Percentiles rank a stretch among this genome's conserved stretches.
Conservation (phyloP, 2,888 invertebrate species). For the Baronia brevicornis region DNA sequence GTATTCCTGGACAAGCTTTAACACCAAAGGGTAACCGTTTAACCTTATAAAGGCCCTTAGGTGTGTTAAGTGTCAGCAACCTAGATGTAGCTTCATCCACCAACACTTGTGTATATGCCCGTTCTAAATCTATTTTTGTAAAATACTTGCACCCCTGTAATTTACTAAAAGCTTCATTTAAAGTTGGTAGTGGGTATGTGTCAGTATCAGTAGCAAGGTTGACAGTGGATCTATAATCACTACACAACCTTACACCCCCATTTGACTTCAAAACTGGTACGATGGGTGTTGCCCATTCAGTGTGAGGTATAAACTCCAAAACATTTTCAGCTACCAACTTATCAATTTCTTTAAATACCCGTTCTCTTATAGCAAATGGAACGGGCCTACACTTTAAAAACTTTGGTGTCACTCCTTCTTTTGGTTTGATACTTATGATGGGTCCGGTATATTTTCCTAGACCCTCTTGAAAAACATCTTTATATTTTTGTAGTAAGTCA, state of each 20-base stretch:
- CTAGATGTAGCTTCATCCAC: constrained; percentile 8
- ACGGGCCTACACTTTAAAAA: constrained; percentile 9
- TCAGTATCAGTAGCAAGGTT: constrained; percentile 9
- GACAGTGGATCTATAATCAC: constrained; percentile 11
- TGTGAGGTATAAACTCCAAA: constrained; percentile 4
- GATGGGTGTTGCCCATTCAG: constrained; percentile 10
- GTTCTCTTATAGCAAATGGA: constrained; percentile 7
- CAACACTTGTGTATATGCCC: constrained; percentile 10
- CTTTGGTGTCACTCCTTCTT: constrained; percentile 1
- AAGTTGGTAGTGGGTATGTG: constrained; percentile 9
- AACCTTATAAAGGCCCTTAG: constrained; percentile 7
- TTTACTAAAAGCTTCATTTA: constrained; percentile 9
- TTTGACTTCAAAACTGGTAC: constrained; percentile 8
- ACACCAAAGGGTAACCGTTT: constrained; percentile 3
- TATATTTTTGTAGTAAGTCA: too few species aligned
- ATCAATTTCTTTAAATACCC: constrained; percentile 7
- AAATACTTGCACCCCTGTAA: constrained; percentile 5
- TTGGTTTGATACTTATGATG: constrained; percentile 1
- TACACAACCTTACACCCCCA: constrained; percentile 5
- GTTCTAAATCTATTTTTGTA: constrained; percentile 13
- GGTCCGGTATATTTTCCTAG: too few species aligned
- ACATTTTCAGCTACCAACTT: constrained; percentile 4
- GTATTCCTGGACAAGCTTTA: constrained; percentile 4
- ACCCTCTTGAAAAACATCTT: too few species aligned
- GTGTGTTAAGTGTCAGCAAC: constrained; percentile 6